Evolutionary conservation across 2,888 invertebrate species (phyloP).

Genomic region (Agrotis ipsilon): DNA sequence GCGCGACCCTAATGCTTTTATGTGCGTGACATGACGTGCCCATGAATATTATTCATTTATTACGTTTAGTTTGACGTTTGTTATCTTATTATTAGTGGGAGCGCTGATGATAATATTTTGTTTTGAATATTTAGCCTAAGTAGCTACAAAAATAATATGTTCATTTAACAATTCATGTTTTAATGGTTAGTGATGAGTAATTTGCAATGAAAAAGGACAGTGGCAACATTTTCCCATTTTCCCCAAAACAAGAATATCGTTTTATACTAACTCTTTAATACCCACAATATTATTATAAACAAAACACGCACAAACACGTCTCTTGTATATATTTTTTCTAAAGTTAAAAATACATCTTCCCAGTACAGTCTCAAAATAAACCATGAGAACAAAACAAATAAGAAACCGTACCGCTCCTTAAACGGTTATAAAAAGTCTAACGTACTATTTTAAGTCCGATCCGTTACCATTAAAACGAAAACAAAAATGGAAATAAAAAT

Average conservation of each 20-base stretch:
- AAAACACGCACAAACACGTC: constrained; percentile 1
- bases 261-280: background rate
- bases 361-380: constrained; percentile 47
- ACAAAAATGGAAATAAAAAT: constrained; percentile 57
- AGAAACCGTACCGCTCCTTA: constrained; percentile 42
- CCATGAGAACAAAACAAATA: constrained; percentile 47
- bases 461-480: constrained; percentile 66
- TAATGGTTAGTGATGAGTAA: too few relatives aligned
- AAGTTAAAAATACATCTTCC: constrained; percentile 45
- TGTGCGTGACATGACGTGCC: constrained; percentile 69
- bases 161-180: too few relatives aligned
- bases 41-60: constrained; percentile 64
- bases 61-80: constrained; percentile 51
- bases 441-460: constrained; percentile 61
- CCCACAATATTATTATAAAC: constrained; percentile 12
- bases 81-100: constrained; percentile 48
- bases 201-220: too few relatives aligned
- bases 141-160: background rate
- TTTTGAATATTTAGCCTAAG: constrained; percentile 24
- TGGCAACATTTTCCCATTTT: background rate
- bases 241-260: background rate
- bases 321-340: constrained; percentile 20
- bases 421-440: constrained; percentile 47
- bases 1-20: constrained; percentile 75
- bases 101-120: constrained; percentile 39